phyloP scores from a whole-genome alignment of 2,888 invertebrate genomes.

The Hydrotaea diabolus region DNA sequence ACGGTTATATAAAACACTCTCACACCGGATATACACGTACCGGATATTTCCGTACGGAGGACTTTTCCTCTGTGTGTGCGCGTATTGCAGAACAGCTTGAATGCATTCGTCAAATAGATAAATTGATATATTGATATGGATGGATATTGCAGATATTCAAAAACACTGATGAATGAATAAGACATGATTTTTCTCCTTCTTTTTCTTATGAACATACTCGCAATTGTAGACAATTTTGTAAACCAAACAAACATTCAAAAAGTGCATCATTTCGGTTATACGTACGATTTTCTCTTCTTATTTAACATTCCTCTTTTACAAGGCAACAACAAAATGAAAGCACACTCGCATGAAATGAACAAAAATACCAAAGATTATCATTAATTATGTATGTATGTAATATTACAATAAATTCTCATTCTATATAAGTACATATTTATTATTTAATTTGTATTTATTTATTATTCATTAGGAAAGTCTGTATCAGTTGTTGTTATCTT shows the following conservation, averaged over 20 bases:
- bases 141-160: constrained; percentile 8
- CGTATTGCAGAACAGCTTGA: too few relatives aligned
- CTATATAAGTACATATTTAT: constrained; percentile 7
- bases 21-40: too few relatives aligned
- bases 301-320: neutral
- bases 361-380: constrained; percentile 65
- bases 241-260: neutral
- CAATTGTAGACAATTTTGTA: constrained; percentile 35
- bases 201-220: constrained; percentile 57
- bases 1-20: too few relatives aligned
- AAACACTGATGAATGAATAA: neutral
- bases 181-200: neutral
- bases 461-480: neutral
- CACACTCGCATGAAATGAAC: constrained; percentile 56
- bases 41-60: too few relatives aligned
- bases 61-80: too few relatives aligned
- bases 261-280: constrained; percentile 11
- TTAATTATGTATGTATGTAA: constrained; percentile 27
- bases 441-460: neutral
- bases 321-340: neutral
- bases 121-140: neutral
- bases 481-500: neutral
- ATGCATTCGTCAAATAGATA: neutral
- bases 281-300: constrained; percentile 14
- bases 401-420: constrained; percentile 20